These are phyloP conservation scores for Actias luna DNA, from an alignment of 2,888 invertebrate genomes.

Conservation along the genomic window DNA sequence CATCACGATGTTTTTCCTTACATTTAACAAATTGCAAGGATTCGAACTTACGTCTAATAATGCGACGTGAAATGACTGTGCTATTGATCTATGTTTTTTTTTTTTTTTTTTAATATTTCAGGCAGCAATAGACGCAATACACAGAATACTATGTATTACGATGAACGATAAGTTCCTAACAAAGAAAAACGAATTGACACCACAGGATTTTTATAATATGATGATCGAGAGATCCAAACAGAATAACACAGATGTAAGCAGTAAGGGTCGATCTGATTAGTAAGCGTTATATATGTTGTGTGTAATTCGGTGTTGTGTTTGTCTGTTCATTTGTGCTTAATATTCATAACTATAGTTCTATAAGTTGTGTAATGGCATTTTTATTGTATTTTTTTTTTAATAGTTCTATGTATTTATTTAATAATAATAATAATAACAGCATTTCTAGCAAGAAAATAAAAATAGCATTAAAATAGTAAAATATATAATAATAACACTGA, in stretches of 20 bases:
- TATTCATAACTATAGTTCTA: not conserved
- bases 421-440: too few species aligned
- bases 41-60: too few species aligned
- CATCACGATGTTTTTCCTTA: too few species aligned
- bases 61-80: too few species aligned
- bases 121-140: constrained; percentile 66
- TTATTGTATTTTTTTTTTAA: too few species aligned
- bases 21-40: too few species aligned
- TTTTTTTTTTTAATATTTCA: constrained; percentile 30
- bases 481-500: too few species aligned
- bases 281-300: constrained; percentile 40
- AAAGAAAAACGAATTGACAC: constrained; percentile 34
- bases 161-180: constrained; percentile 63
- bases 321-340: not conserved
- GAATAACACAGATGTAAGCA: constrained; percentile 62
- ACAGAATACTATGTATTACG: constrained; percentile 65
- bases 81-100: not conserved
- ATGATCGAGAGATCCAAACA: constrained; percentile 37
- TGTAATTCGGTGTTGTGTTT: constrained; percentile 20
- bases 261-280: constrained; percentile 67
- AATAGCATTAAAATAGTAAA: too few species aligned
- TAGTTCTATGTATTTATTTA: too few species aligned
- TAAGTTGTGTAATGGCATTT: too few species aligned
- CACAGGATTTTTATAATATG: constrained; percentile 53
- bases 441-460: too few species aligned